These are phyloP conservation scores for Anthopleura xanthogrammica DNA, from an alignment of 92 coral and sea anemone genomes.

Conservation along the genomic window DNA sequence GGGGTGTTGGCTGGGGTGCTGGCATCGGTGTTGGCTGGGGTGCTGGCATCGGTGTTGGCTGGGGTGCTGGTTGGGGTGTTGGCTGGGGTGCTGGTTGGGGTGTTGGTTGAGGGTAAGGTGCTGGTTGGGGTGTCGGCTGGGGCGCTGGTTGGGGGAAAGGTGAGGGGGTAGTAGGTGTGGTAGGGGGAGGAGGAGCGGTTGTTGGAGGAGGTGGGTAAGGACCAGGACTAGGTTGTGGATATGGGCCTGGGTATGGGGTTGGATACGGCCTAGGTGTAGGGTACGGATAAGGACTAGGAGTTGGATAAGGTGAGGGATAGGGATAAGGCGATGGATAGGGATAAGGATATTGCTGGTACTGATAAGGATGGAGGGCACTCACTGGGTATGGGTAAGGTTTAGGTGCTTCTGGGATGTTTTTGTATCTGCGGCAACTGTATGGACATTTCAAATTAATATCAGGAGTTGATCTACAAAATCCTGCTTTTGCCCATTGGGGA, in stretches of 20 bases:
- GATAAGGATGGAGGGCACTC: conserved; percentile 41
- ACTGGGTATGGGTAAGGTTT: conserved; percentile 42
- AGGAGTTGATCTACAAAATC: conserved; percentile 40
- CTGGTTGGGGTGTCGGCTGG: conserved; percentile 17
- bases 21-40: not conserved
- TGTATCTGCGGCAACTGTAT: conserved; percentile 53
- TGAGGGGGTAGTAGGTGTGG: not conserved
- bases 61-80: conserved; percentile 1
- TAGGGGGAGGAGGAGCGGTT: conserved; percentile 3
- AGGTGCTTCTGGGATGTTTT: conserved; percentile 2
- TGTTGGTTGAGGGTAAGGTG: conserved; percentile 32
- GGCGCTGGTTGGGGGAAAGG: conserved; percentile 37
- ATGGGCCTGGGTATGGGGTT: not conserved
- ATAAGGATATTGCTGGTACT: conserved; percentile 16
- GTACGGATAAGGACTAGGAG: not conserved
- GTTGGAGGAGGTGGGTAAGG: not conserved
- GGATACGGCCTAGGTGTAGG: not conserved
- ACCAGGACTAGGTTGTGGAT: not conserved
- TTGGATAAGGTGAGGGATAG: not conserved
- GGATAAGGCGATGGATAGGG: conserved; percentile 5
- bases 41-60: not conserved
- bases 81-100: conserved; percentile 1
- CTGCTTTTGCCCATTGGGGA: conserved; percentile 50
- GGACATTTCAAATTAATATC: conserved; percentile 44
- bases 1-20: too few relatives aligned